Percentiles rank a stretch among this genome's conserved stretches.
Evolutionary conservation across 1,140 invertebrate species (phyloP).

Genomic region (Drosophila sproati): DNA sequence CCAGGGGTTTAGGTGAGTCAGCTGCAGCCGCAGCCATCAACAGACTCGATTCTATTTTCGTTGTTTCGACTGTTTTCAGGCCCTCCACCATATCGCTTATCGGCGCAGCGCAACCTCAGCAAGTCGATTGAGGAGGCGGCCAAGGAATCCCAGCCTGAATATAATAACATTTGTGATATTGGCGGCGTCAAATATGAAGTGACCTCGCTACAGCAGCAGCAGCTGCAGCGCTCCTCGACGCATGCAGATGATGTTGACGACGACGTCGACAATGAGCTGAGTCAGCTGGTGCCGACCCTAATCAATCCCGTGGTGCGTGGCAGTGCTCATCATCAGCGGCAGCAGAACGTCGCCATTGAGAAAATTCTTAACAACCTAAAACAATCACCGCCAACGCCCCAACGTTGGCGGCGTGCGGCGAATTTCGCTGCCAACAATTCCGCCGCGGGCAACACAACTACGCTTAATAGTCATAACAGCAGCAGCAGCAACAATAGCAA

Average conservation of each 20-base stretch:
- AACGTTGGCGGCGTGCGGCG: conserved; percentile 54
- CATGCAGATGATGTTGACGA: conserved; percentile 49
- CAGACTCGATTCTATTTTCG: neutral
- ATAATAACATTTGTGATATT: conserved; percentile 79
- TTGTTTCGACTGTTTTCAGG: conserved; percentile 25
- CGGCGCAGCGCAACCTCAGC: conserved; percentile 82
- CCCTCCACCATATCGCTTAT: conserved; percentile 60
- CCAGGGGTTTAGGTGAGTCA: conserved; percentile 61
- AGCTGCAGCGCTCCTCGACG: conserved; percentile 49
- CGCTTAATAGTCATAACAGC: conserved; percentile 68
- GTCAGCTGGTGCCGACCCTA: conserved; percentile 68
- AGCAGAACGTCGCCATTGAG: conserved; percentile 56
- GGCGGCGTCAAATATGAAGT: conserved; percentile 58
- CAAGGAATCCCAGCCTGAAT: conserved; percentile 78
- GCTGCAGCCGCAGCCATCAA: neutral
- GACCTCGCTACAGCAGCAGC: conserved; percentile 51
- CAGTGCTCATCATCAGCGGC: conserved; percentile 50
- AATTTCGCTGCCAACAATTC: conserved; percentile 35
- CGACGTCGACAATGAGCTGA: conserved; percentile 67
- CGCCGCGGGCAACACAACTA: conserved; percentile 54
- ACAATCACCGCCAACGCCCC: conserved; percentile 61
- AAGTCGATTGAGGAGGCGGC: conserved; percentile 81
- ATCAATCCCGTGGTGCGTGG: conserved; percentile 69
- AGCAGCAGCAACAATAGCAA: conserved; percentile 49
- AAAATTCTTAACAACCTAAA: conserved; percentile 69